These are phyloP conservation scores for Epinephelus awoara DNA, from an alignment of 2,797 vertebrate species.

Conservation along the genomic window DNA sequence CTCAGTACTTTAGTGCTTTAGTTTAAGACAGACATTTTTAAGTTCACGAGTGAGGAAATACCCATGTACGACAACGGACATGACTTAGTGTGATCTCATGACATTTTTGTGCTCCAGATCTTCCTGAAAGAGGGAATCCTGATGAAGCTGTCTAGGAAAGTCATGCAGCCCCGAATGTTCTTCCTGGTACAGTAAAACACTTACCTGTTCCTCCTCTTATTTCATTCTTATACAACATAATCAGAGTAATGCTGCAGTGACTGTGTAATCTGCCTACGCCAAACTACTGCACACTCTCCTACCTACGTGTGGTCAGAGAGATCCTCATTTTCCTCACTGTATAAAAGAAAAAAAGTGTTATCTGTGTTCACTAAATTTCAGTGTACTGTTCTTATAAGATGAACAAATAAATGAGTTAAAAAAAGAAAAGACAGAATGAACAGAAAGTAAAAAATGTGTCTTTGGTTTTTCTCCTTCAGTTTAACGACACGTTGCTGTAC, in stretches of 20 bases:
- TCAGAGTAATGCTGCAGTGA: background rate
- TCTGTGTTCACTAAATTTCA: too few species aligned
- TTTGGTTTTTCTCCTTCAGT: constrained; percentile 83
- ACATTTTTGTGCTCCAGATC: constrained; percentile 81
- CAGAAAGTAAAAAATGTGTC: constrained; percentile 6
- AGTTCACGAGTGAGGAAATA: background rate
- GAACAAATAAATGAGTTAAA: too few species aligned
- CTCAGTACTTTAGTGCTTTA: background rate
- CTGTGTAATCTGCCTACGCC: background rate
- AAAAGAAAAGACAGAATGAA: background rate
- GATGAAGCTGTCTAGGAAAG: constrained; percentile 96
- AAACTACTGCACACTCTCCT: background rate
- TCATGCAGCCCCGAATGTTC: constrained; percentile 98
- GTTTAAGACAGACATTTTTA: background rate
- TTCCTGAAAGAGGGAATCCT: constrained; percentile 96
- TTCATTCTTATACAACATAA: background rate
- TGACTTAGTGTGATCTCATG: background rate
- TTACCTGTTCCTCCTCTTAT: background rate
- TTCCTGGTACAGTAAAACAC: constrained; percentile 90
- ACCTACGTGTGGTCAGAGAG: background rate
- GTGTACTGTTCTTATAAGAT: too few species aligned
- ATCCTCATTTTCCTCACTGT: background rate
- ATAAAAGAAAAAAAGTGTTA: too few species aligned
- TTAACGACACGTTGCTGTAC: constrained; percentile 95
- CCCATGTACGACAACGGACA: background rate